Base-by-base conservation (phyloP, 2,888 invertebrate genomes). In the Clostera curtula region DNA sequence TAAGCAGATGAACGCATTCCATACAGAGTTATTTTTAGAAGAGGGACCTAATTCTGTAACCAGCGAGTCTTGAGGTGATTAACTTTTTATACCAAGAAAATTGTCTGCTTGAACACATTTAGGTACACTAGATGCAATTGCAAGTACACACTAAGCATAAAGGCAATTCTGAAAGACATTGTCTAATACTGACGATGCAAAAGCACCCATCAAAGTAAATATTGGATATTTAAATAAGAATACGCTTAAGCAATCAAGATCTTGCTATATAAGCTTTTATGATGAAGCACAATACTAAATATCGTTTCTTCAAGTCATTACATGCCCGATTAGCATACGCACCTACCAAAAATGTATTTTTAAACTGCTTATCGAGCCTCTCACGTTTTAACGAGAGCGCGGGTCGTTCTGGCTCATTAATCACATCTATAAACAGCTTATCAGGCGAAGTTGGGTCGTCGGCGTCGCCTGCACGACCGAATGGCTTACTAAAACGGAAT, bases 1-100 rank as follows among this genome's bases (percentile, higher is more conserved):
- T 71, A 73, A 77, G 71, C 76, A 73, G 76, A 67, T 62, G 70
- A 53, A 60, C 75, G 63, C 77, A 79, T 79, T 77, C 79, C 76
- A 48, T 42, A 45, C 40, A 35, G 28, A 8, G 38, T 29, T 79
- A 77, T 74, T 73, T 74, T 60, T 74, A 70, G 65, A 54, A 31
- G 27, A 34, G 41, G 53, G 41, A 56, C 60, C 75, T 79, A 79
- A 77, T 70, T 75, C 63, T 65, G 74, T 71, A 72, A 43, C 54
- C 63, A 47, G 44, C 50, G 54, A 45, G 58, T 60, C 56, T 51
- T 49, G 46, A 43, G 32, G 35, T 30, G 43, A 23, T 38, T 15
- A 31, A 29, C 21, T 36, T 49, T 49, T 49, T 42, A 37, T 39
- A 35, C 30, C 36, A 15, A 16, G 29, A 9, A 15, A n/a, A 20